Percentiles rank a stretch among this genome's conserved stretches.
phyloP scores from a whole-genome alignment of 1,140 invertebrate genomes.

The Hyles euphorbiae region DNA sequence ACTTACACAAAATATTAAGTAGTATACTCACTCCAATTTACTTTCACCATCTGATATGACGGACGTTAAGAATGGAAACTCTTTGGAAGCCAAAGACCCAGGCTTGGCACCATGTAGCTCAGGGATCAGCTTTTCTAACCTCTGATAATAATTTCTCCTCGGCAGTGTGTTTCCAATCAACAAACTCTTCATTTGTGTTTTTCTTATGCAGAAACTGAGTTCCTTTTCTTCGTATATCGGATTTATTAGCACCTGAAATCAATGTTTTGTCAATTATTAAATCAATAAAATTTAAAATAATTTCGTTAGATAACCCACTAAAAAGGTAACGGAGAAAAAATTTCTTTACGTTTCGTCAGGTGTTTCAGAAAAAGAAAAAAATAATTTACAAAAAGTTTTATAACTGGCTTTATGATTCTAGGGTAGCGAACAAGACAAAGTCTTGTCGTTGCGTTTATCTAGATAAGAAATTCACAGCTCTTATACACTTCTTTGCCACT shows the following conservation, averaged over 20 bases:
- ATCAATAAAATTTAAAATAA: too few species aligned
- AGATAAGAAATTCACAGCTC: too few species aligned
- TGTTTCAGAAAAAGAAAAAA: too few species aligned
- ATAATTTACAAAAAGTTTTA: too few species aligned
- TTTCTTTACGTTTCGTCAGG: too few species aligned
- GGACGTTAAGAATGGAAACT: slow-evolving; percentile 72
- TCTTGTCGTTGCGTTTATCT: too few species aligned
- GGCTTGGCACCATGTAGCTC: slow-evolving; percentile 61
- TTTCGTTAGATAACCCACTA: too few species aligned
- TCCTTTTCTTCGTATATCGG: slow-evolving; percentile 87
- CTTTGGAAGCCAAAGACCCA: slow-evolving; percentile 46
- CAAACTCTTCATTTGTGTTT: slow-evolving; percentile 85
- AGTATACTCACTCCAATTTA: slow-evolving; percentile 71
- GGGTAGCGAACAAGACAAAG: too few species aligned
- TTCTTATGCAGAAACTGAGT: slow-evolving; percentile 86
- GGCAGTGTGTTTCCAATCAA: slow-evolving; percentile 81
- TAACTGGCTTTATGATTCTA: too few species aligned
- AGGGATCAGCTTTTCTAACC: slow-evolving; percentile 76
- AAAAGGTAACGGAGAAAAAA: too few species aligned
- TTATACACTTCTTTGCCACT: too few species aligned
- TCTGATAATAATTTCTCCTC: slow-evolving; percentile 83
- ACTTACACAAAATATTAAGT: too few species aligned
- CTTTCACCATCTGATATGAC: slow-evolving; percentile 76
- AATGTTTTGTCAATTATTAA: neutral
- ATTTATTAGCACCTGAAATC: slow-evolving; percentile 86